Evolutionary conservation across 2,797 vertebrate species (phyloP), one percentile per base, ranked within the genome.

Genomic region (Sebastiscus tertius): DNA sequence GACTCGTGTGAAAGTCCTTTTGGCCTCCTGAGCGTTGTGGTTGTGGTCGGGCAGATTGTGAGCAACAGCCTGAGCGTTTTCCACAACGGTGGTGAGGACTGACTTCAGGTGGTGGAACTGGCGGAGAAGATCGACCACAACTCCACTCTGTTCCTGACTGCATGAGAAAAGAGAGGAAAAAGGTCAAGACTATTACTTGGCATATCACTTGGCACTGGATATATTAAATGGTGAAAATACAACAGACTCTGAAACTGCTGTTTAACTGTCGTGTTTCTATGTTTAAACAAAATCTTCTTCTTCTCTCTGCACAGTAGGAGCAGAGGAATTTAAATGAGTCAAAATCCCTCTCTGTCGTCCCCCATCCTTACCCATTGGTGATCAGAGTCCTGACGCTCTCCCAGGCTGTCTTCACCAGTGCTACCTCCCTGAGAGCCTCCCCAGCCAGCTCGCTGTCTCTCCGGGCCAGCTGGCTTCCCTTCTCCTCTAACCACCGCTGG

Each of bases 401-500:
- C 97, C 97, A 99, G 77, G 96, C 94, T 34, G 93, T 93, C 75
- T 96, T 95, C 78, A 99, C 93, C 68, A 94, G 52, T 52, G 94
- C 93, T 82, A 98, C 94, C 77, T 97, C 97, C 87, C 93, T 95
- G 42, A 96, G 95, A 8, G 96, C 96, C 84, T 97, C 97, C 79
- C 93, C 93, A 59, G 96, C 96, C 89, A 96, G 94, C 61, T 96
- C 95, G 14, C 90, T 88, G 89, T 99, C 97, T 94, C 96, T 97
- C 79, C 96, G 95, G 76, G 96, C 96, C 90, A 99, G 96, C 94
- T 98, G 97, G 83, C 96, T 96, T 58, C 97, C 97, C 93, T 96
- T 97, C 89, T 98, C 97, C 91, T 96, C 96, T 24, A 99, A 89
- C 98, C 98, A 99, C 62, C 94, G 95, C 42, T 97, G 95, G 81